Percentiles rank a stretch among this genome's conserved stretches.
Conservation (phyloP, 1,140 invertebrate species). For the Euura lappo region DNA sequence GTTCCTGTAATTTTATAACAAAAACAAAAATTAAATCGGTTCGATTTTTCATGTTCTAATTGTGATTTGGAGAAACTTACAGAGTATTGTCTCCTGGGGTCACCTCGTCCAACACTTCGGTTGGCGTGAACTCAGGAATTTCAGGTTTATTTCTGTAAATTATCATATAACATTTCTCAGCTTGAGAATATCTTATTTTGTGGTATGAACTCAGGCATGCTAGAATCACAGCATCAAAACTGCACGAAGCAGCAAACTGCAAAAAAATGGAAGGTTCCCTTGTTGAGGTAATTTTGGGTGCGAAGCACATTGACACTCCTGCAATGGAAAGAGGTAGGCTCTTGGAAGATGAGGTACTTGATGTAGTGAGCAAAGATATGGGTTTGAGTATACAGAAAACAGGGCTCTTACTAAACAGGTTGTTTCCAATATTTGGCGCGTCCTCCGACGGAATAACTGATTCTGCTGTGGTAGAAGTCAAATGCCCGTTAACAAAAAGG, state of each 20-base stretch:
- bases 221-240: constrained; percentile 51
- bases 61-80: too few species aligned
- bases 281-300: constrained; percentile 42
- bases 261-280: constrained; percentile 42
- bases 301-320: constrained; percentile 34
- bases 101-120: too few species aligned
- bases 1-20: too few species aligned
- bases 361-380: constrained; percentile 15
- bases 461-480: constrained; percentile 42
- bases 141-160: too few species aligned
- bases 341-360: constrained; percentile 41
- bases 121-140: too few species aligned
- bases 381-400: constrained; percentile 19
- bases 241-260: constrained; percentile 47
- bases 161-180: too few species aligned
- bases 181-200: too few species aligned
- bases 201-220: constrained; percentile 51
- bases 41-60: too few species aligned
- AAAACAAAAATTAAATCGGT: too few species aligned
- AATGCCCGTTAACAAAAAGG: constrained; percentile 39
- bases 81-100: too few species aligned
- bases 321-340: constrained; percentile 42
- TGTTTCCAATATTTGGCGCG: constrained; percentile 41
- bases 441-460: constrained; percentile 44
- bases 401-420: constrained; percentile 30